Conservation (phyloP, 2,888 invertebrate genomes). For the Cosmopolites sordidus region DNA sequence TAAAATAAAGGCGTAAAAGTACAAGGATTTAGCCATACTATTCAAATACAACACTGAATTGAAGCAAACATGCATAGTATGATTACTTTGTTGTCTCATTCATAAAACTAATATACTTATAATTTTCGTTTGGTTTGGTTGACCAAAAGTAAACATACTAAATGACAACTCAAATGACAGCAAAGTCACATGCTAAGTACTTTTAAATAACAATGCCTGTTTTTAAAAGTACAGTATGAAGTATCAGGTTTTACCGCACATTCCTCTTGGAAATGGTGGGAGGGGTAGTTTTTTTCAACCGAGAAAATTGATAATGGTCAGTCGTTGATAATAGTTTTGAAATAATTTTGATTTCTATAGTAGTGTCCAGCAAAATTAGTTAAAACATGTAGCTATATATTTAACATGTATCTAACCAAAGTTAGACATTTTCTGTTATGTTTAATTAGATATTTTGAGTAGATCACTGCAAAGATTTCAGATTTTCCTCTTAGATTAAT, state of each 20-base stretch:
- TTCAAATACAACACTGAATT: background rate
- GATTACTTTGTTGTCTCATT: background rate
- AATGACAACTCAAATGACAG: background rate
- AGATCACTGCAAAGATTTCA: no score
- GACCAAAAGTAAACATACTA: background rate
- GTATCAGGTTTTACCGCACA: slow-evolving; percentile 41
- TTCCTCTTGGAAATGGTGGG: slow-evolving; percentile 42
- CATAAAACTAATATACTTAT: no score
- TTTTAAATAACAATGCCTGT: background rate
- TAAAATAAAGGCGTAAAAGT: slow-evolving; percentile 18
- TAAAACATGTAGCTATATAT: no score
- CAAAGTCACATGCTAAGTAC: background rate
- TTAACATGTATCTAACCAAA: no score
- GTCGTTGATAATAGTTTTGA: slow-evolving; percentile 1
- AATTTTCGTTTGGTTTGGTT: no score
- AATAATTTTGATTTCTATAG: no score
- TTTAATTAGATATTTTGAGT: no score
- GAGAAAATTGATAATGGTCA: slow-evolving; percentile 1
- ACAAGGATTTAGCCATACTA: background rate
- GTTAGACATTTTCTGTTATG: no score
- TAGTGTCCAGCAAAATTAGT: no score
- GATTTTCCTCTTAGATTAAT: no score
- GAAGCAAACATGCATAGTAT: background rate
- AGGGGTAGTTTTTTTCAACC: slow-evolving; percentile 34
- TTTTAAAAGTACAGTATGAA: slow-evolving; percentile 1